phyloP scores from a whole-genome alignment of 2,113 vertebrate genomes.

The Proterorhinus semilunaris region DNA sequence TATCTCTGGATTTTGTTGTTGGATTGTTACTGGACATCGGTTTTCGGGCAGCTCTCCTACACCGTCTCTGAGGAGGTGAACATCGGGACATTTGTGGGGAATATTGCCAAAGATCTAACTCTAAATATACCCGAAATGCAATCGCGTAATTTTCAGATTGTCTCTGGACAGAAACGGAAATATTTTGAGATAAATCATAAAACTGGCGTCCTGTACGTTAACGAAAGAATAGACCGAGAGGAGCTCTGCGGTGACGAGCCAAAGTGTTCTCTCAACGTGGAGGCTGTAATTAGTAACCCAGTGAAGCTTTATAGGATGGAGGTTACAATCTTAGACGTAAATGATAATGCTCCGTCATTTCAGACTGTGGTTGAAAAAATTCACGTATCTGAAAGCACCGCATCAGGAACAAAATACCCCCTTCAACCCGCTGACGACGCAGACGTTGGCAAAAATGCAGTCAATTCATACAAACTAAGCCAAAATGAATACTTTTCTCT shows the following conservation, averaged over 20 bases:
- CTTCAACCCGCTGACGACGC: slow-evolving; percentile 54
- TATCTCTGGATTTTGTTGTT: slow-evolving; percentile 6
- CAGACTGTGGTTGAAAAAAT: no score
- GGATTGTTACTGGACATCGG: slow-evolving; percentile 28
- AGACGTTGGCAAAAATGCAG: slow-evolving; percentile 67
- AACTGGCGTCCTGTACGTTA: slow-evolving; percentile 67
- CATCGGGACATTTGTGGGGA: slow-evolving; percentile 71
- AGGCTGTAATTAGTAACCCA: slow-evolving; percentile 65
- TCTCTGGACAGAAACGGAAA: slow-evolving; percentile 61
- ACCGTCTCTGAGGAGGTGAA: slow-evolving; percentile 73
- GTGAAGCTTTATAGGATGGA: slow-evolving; percentile 66
- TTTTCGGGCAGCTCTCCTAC: slow-evolving; percentile 63
- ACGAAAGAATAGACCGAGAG: slow-evolving; percentile 65
- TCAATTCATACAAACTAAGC: slow-evolving; percentile 64
- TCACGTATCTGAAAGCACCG: no score
- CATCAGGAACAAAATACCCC: slow-evolving; percentile 30
- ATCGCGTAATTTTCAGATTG: slow-evolving; percentile 68
- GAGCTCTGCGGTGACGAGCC: slow-evolving; percentile 47
- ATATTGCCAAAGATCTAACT: slow-evolving; percentile 73
- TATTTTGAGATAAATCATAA: slow-evolving; percentile 74
- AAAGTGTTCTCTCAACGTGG: slow-evolving; percentile 55
- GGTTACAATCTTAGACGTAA: slow-evolving; percentile 64
- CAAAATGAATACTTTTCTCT: slow-evolving; percentile 67
- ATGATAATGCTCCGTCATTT: slow-evolving; percentile 69
- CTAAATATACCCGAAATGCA: slow-evolving; percentile 68